Evolutionary conservation across 2,888 invertebrate species (phyloP), one percentile per base, ranked within the genome.

Genomic region (Plagiodera versicolora): DNA sequence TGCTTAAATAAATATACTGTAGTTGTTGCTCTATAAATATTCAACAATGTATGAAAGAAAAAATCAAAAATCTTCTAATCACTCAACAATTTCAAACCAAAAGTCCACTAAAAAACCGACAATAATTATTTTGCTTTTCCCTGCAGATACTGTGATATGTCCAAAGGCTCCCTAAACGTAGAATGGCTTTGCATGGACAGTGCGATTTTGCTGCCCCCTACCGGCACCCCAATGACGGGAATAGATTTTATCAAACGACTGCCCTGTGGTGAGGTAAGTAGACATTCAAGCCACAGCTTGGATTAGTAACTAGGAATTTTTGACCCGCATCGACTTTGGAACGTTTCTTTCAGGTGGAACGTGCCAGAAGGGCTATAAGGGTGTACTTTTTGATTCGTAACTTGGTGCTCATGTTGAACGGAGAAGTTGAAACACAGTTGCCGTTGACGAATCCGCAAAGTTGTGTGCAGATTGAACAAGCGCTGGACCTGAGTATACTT

Each of bases 111-210:
- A n/a, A n/a, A n/a, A n/a, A n/a, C n/a, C n/a, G n/a, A n/a, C n/a
- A n/a, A n/a, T n/a, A n/a, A n/a, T n/a, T n/a, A n/a, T n/a, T n/a
- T n/a, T n/a, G n/a, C n/a, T n/a, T n/a, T 44, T n/a, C 64, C 62
- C 72, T 72, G 35, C 68, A 86, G 86, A 74, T 95, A 93, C 80
- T 91, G 91, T 76, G 95, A 97, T 81, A 92, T 98, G 87, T 89
- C 89, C 69, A 94, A 92, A 77, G 85, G 89, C 16, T 89, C 89
- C 1, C 78, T 95, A 54, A 95, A 94, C 79, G 95, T 98, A 1
- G 97, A 98, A 78, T 95, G 94, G 87, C 80, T 99, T 66, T 94
- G 95, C 81, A 96, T 96, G 94, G 98, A 99, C 80, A 93, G 95
- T 50, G 93, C 93, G 56, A 91, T 99, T 73, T 83, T 99, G 56